A percentile compares a stretch with the other conserved stretches of the same genome.
phyloP scores from a whole-genome alignment of 1,140 invertebrate genomes.

The Neoseiulus cucumeris region DNA sequence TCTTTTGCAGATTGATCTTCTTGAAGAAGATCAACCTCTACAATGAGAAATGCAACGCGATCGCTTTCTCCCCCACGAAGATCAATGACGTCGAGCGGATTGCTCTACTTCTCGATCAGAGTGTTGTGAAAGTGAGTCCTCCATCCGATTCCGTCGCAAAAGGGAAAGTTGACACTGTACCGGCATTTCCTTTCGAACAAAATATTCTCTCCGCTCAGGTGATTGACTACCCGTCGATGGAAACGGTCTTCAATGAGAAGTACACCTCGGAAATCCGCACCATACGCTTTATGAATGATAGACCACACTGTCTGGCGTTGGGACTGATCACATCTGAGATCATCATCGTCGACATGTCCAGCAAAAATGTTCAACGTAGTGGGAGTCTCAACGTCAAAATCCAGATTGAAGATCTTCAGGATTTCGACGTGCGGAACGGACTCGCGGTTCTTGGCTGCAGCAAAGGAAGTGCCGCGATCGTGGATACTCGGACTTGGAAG shows the following conservation, averaged over 20 bases:
- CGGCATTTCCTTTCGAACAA: not conserved
- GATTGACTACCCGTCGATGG: slow-evolving; percentile 4
- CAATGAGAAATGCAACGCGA: not conserved
- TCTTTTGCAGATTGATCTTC: not conserved
- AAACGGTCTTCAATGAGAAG: not conserved
- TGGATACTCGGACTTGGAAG: slow-evolving; percentile 1
- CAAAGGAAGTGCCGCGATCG: not conserved
- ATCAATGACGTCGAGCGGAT: not conserved
- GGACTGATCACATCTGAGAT: not conserved
- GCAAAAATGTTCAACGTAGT: not conserved
- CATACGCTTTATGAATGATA: not conserved
- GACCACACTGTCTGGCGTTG: not conserved
- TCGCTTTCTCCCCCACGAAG: not conserved
- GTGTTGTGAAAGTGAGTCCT: not conserved
- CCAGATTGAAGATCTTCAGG: not conserved
- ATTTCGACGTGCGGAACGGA: not conserved
- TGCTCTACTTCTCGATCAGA: not conserved
- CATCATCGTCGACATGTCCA: not conserved
- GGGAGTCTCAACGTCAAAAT: not conserved
- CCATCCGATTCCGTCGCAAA: not conserved
- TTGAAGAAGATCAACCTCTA: not conserved
- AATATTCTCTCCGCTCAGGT: not conserved
- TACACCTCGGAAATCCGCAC: not conserved
- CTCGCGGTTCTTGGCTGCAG: not conserved
- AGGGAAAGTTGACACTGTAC: not conserved